Conservation (phyloP, 2,797 vertebrate species). For the Hippopotamyrus pictus region DNA sequence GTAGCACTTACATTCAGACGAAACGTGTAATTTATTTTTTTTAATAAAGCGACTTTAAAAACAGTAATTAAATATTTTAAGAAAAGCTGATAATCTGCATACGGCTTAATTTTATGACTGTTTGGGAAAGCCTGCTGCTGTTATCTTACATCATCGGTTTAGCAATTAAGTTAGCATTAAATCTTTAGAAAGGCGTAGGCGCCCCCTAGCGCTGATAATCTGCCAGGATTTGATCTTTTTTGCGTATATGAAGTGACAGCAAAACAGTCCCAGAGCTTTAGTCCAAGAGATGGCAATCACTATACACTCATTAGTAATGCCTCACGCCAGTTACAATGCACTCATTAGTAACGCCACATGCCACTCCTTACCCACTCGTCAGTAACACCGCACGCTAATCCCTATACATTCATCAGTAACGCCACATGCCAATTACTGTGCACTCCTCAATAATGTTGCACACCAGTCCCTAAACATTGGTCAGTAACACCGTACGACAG, state of each 20-base stretch:
- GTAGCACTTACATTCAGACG: not conserved
- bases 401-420: no score
- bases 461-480: no score
- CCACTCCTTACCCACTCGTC: no score
- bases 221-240: not conserved
- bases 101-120: not conserved
- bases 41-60: not conserved
- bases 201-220: not conserved
- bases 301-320: not conserved
- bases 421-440: not conserved
- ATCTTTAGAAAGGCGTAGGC: not conserved
- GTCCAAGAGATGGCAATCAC: no score
- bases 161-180: not conserved
- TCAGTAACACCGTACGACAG: no score
- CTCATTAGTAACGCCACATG: no score
- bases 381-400: no score
- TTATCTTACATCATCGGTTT: not conserved
- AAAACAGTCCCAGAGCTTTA: not conserved
- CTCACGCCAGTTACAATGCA: no score
- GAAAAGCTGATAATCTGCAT: not conserved
- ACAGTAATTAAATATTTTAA: not conserved
- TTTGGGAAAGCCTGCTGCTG: not conserved
- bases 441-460: not conserved
- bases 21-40: not conserved
- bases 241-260: not conserved